Evolutionary conservation across 2,797 vertebrate genomes (phyloP).

Genomic region (Onychomys arenicola): DNA sequence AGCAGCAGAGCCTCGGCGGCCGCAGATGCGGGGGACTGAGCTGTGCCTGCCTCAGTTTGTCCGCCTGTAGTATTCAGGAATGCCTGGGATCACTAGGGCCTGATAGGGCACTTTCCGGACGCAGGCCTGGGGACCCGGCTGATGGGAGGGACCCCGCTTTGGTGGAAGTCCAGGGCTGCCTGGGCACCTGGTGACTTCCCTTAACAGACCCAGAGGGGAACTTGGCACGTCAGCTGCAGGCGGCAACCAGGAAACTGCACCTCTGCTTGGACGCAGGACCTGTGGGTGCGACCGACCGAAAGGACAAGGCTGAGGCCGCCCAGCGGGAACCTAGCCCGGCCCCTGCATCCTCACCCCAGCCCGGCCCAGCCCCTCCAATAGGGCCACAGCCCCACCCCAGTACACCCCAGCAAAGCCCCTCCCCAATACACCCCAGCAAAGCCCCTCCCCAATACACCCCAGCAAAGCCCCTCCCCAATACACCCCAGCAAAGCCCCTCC

Average conservation of each 20-base stretch:
- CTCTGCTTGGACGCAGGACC: constrained; percentile 64
- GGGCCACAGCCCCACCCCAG: background rate
- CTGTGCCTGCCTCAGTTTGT: background rate
- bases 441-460: background rate
- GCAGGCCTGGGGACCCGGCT: fast-evolving
- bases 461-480: background rate
- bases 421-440: no score
- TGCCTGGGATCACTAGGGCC: background rate
- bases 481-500: background rate
- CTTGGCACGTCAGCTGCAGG: background rate
- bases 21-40: fast-evolving
- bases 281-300: constrained; percentile 66
- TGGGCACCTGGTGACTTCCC: background rate
- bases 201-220: background rate
- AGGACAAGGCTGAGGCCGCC: background rate
- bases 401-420: background rate
- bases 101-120: background rate
- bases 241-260: background rate
- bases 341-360: background rate
- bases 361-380: no score
- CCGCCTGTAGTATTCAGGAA: no score
- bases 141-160: background rate
- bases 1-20: background rate
- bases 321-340: background rate
- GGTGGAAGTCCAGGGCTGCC: background rate